phyloP scores from a whole-genome alignment of 2,113 vertebrate species.

The Fukomys damarensis region DNA sequence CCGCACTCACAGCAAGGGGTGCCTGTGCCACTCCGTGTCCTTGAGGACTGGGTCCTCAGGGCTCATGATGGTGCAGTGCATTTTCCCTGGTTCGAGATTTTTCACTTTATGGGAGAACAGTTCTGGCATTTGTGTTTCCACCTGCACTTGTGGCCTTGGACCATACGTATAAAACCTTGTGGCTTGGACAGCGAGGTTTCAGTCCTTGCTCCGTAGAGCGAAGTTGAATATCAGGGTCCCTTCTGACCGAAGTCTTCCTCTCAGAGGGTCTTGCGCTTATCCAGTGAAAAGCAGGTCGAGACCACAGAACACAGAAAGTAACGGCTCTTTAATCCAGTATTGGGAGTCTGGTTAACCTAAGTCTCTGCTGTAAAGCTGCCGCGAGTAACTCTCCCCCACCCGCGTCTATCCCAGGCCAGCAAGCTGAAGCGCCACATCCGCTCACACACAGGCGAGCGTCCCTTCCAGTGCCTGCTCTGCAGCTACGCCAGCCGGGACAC shows the following conservation, averaged over 20 bases:
- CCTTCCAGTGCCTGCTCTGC: conserved; percentile 83
- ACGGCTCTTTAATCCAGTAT: rapidly evolving
- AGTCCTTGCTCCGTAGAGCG: rapidly evolving
- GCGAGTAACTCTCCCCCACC: not conserved
- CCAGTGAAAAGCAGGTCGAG: rapidly evolving
- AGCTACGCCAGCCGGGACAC: conserved; percentile 85
- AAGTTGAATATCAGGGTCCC: not conserved
- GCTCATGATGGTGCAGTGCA: not conserved
- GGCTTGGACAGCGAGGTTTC: rapidly evolving
- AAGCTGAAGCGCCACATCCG: conserved; percentile 84
- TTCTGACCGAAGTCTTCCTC: rapidly evolving
- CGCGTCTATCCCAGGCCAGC: conserved; percentile 78
- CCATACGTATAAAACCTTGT: rapidly evolving
- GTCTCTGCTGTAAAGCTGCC: rapidly evolving
- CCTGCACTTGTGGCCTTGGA: not conserved
- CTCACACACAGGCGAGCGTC: conserved; percentile 85
- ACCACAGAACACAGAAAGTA: rapidly evolving
- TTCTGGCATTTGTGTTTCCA: rapidly evolving
- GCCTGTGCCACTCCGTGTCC: not conserved
- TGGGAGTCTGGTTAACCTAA: rapidly evolving
- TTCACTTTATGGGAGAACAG: not conserved
- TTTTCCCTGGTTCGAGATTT: not conserved
- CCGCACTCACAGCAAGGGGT: not conserved
- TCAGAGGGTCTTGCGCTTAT: rapidly evolving
- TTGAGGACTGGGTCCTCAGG: not conserved